Evolutionary conservation across 2,113 vertebrate species (phyloP), one percentile per base, ranked within the genome.

Genomic region (Rattus rattus): DNA sequence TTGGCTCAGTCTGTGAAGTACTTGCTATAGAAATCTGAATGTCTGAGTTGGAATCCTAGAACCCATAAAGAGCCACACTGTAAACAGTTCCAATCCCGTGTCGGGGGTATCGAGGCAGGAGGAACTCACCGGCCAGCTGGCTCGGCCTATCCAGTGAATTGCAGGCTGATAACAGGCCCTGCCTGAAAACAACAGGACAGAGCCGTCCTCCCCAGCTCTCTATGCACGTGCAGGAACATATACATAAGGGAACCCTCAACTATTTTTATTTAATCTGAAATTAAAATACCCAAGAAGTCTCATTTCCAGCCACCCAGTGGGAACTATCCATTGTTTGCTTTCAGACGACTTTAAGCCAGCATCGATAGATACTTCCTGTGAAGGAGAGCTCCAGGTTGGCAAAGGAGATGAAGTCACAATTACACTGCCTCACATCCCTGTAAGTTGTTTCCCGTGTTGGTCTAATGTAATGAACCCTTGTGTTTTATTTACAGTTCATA

Each of bases 381-480:
- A 99, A 96, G 99, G 99, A 59, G 99, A 99, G 81, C 99, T 99
- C 47, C 99, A 99, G 70, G 99, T 99, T 24, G 99, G 99, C 91
- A 99, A 99, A 99, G 99, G 99, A 97, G 99, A 99, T 93, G 99
- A 99, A 97, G 99, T 99, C 70, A 99, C 99, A 75, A 99, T 99
- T 95, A 99, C 99, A 1, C 98, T 99, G 98, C 99, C 99, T 85
- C 99, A 99, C 96, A 99, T 99, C 94, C 99, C 99, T 69, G 99
- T 99, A 98, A 99, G 99, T 99, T 81, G 87, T 33, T 84, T 88
- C 4, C 70, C 0, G 56, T 54, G 61, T 84, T 94, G 52, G 43
- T 43, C 90, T 52, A 69, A 43, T 77, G 39, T 36, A 22, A 39
- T 43, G 24, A 80, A 93, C 77, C 63, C 5, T 95, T 43, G 17